Percentiles rank a stretch among this genome's conserved stretches.
Evolutionary conservation across 1,140 invertebrate species (phyloP).

Genomic region (Hestina assimilis): DNA sequence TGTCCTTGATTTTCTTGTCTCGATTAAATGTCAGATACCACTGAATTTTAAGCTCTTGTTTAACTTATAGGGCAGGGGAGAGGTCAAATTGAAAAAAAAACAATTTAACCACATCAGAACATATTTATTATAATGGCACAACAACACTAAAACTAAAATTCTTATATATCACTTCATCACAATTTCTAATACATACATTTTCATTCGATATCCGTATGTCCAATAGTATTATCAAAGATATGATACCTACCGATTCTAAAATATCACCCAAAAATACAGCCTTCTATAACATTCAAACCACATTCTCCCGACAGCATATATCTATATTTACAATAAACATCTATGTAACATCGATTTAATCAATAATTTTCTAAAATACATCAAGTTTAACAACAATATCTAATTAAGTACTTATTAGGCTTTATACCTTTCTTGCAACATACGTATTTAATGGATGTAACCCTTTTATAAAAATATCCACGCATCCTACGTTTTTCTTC

Average conservation of each 20-base stretch:
- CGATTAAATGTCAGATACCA: too few species aligned
- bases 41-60: neutral
- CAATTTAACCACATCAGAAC: constrained; percentile 65
- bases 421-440: constrained; percentile 43
- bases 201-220: constrained; percentile 38
- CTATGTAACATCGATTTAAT: constrained; percentile 77
- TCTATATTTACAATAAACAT: constrained; percentile 76
- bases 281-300: constrained; percentile 73
- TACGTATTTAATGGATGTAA: neutral
- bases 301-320: constrained; percentile 53
- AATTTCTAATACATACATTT: constrained; percentile 47
- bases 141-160: constrained; percentile 73
- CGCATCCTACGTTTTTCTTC: neutral
- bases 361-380: constrained; percentile 78
- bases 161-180: constrained; percentile 72
- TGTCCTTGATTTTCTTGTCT: constrained; percentile 21
- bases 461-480: neutral
- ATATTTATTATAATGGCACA: constrained; percentile 77
- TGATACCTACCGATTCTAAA: constrained; percentile 67
- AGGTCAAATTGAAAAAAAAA: constrained; percentile 33
- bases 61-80: neutral
- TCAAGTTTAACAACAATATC: constrained; percentile 73
- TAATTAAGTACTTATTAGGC: constrained; percentile 64
- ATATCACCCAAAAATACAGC: constrained; percentile 78
- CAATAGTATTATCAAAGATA: constrained; percentile 71